Percentiles rank a stretch among this genome's conserved stretches.
These are phyloP conservation scores for Brachyalestes nurse DNA, from an alignment of 2,797 vertebrate genomes.

Conservation along the genomic window DNA sequence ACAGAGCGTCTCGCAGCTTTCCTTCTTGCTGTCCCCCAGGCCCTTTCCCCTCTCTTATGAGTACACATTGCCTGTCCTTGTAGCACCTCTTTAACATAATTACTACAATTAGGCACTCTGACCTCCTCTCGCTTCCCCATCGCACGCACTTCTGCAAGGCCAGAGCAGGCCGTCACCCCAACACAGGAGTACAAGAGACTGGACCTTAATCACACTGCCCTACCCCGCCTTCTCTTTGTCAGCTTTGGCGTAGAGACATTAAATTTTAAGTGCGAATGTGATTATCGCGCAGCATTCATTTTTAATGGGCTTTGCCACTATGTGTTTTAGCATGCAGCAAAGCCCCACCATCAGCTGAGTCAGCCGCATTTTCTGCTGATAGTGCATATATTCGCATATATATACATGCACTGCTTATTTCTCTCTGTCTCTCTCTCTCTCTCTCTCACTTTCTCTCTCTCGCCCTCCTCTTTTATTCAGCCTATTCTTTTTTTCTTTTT, in stretches of 20 bases:
- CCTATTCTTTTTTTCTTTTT: conserved; percentile 62
- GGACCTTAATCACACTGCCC: conserved; percentile 70
- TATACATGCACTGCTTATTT: conserved; percentile 78
- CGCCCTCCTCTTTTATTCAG: conserved; percentile 61
- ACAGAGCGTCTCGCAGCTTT: conserved; percentile 16
- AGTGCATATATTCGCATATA: conserved; percentile 76
- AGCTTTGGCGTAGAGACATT: conserved; percentile 76
- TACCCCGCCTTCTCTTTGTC: conserved; percentile 73
- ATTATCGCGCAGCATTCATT: conserved; percentile 85
- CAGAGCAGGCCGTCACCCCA: conserved; percentile 56
- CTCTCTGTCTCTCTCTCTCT: conserved; percentile 62
- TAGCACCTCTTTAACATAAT: conserved; percentile 62
- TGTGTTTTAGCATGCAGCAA: conserved; percentile 85
- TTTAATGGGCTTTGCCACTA: conserved; percentile 85
- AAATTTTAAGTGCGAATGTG: conserved; percentile 86
- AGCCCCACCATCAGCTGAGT: conserved; percentile 77
- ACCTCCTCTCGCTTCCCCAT: conserved; percentile 57
- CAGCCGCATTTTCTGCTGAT: conserved; percentile 81
- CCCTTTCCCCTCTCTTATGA: conserved; percentile 13
- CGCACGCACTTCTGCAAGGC: conserved; percentile 59
- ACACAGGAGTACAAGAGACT: conserved; percentile 64
- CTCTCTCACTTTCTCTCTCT: conserved; percentile 42
- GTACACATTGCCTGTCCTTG: conserved; percentile 35
- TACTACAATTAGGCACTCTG: conserved; percentile 61
- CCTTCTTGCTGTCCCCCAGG: conserved; percentile 13